Evolutionary conservation across 2,888 invertebrate species (phyloP).

Genomic region (Drymonia ruficornis): DNA sequence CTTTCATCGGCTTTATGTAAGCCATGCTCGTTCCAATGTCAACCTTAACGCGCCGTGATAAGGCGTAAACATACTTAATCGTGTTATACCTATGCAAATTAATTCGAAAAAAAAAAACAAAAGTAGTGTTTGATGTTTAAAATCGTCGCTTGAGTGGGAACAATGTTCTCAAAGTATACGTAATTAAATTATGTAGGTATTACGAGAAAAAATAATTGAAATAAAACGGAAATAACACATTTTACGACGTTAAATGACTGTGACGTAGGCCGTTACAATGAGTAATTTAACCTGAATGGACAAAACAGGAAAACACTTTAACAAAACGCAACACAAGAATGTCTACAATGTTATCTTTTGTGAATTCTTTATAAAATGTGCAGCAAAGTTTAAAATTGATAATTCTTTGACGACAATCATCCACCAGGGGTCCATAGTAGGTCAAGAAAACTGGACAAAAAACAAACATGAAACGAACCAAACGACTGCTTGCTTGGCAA

Average conservation of each 20-base stretch:
- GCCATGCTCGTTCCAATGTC: conserved; percentile 10
- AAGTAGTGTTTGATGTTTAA: neutral
- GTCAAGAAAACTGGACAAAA: conserved; percentile 31
- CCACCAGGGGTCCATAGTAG: conserved; percentile 25
- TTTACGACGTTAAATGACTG: neutral
- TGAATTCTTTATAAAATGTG: neutral
- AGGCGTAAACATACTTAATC: neutral
- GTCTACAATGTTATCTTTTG: no score
- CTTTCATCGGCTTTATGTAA: conserved; percentile 25
- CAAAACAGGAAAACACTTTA: neutral
- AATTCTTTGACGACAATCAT: conserved; percentile 14
- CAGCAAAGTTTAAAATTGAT: neutral
- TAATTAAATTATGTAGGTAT: no score
- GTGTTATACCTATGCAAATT: conserved; percentile 14
- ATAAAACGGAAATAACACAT: neutral
- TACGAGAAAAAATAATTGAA: no score
- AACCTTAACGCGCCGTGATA: conserved; percentile 16
- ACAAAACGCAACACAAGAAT: neutral
- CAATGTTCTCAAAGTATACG: no score
- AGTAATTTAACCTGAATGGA: neutral
- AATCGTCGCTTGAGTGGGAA: no score
- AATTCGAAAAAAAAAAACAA: neutral
- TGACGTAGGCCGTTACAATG: neutral
- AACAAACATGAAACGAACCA: conserved; percentile 27
- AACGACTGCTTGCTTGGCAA: no score